Base-by-base conservation (phyloP, 2,888 invertebrate genomes). In the Merodon equestris region DNA sequence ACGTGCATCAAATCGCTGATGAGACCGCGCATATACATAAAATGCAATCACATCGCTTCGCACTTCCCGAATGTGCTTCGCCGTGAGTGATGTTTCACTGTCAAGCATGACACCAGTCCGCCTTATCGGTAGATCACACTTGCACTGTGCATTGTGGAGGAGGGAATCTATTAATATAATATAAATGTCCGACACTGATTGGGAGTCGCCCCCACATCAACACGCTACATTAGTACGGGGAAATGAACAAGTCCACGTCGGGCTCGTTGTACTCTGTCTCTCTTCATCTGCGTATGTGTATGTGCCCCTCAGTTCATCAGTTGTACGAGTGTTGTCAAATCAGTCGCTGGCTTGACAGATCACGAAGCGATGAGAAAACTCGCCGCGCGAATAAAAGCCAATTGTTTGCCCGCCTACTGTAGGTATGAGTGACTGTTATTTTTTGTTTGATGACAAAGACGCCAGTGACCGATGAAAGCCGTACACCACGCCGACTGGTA, bases 1-100 rank as follows among this genome's bases (percentile, higher is more conserved):
- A 61, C 61, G 71, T 63, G 71, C 50, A 48, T 17, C 56, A 48
- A 61, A 53, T 71, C n/a, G 36, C n/a, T 71, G 54, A 71, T 61
- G 70, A 70, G 54, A 36, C 45, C 17, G 36, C 45, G 38, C 47
- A 14, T 42, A 48, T n/a, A 40, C 12, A 13, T 19, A 27, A 38
- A 51, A 34, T 61, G 60, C 61, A 70, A 27, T 47, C 38, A 47
- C 45, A 18, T 50, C 51, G 36, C 14, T 13, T 44, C 45, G 45
- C 40, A 12, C 47, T 60, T 60, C 60, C 60, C 60, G n/a, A 27
- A 14, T 53, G 34, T 63, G 42, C 19, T 12, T 4, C 14, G 10
- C 12, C 38, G 47, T 61, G 34, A 56, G 54, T 61, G 44, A 50
- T 63, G 71, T 71, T 50, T 36, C 47, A 47, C 71, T 66, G 60